Conservation (phyloP, 1,140 invertebrate genomes). For the Mylabris phalerata region DNA sequence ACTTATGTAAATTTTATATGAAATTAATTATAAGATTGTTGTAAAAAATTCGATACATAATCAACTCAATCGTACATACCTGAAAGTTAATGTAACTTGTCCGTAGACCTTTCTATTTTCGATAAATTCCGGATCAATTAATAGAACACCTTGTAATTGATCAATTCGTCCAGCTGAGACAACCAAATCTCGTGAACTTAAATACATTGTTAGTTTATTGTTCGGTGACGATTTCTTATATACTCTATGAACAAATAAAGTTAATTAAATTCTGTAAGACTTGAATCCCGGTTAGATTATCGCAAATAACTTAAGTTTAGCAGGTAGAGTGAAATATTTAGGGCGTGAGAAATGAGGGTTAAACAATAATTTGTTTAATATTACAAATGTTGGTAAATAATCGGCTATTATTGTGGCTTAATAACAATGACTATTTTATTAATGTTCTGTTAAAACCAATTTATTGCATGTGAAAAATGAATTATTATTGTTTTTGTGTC, state of each 20-base stretch:
- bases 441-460: too few relatives aligned
- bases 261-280: background rate
- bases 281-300: background rate
- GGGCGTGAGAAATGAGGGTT: too few relatives aligned
- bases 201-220: constrained; percentile 72
- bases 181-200: constrained; percentile 70
- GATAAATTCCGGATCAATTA: constrained; percentile 69
- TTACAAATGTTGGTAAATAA: too few relatives aligned
- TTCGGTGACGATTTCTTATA: constrained; percentile 75
- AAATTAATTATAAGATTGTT: too few relatives aligned
- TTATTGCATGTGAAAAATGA: too few relatives aligned
- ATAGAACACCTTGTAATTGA: constrained; percentile 69
- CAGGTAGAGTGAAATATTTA: too few relatives aligned
- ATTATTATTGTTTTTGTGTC: too few relatives aligned
- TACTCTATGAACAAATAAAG: constrained; percentile 43
- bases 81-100: constrained; percentile 77
- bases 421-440: too few relatives aligned
- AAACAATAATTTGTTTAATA: too few relatives aligned
- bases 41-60: too few relatives aligned
- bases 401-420: too few relatives aligned
- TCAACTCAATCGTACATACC: constrained; percentile 42
- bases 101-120: constrained; percentile 72
- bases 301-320: background rate
- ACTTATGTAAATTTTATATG: too few relatives aligned
- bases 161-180: constrained; percentile 65